These are phyloP conservation scores for Nymphalis c-album DNA, from an alignment of 2,888 invertebrate genomes.

Conservation along the genomic window DNA sequence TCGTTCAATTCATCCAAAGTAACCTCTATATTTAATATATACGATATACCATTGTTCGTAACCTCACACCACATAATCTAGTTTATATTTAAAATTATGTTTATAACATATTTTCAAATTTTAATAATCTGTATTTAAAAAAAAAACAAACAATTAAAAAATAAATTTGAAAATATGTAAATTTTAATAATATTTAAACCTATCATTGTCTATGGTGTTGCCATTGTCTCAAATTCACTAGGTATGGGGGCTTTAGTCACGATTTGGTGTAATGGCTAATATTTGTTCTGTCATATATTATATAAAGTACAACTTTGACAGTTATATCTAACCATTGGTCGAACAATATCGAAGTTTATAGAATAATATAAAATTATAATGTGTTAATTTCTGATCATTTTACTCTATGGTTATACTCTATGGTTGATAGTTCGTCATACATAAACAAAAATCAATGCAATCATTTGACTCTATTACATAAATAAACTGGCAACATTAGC, in stretches of 20 bases:
- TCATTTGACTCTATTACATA: background rate
- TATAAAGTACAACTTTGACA: slow-evolving; percentile 26
- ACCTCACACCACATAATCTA: slow-evolving; percentile 68
- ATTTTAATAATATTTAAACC: slow-evolving; percentile 21
- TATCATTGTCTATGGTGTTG: slow-evolving; percentile 71
- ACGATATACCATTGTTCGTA: slow-evolving; percentile 35
- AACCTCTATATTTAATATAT: slow-evolving; percentile 22
- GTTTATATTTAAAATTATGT: slow-evolving; percentile 15
- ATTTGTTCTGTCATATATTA: slow-evolving; percentile 66
- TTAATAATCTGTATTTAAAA: background rate
- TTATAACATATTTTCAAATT: slow-evolving; percentile 15
- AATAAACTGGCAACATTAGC: slow-evolving; percentile 13
- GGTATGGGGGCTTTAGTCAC: slow-evolving; percentile 75
- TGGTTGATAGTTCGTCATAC: slow-evolving; percentile 7
- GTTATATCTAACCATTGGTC: slow-evolving; percentile 35
- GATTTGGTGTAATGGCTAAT: slow-evolving; percentile 77
- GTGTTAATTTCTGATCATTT: slow-evolving; percentile 56
- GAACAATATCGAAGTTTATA: slow-evolving; percentile 19
- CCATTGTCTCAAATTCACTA: slow-evolving; percentile 68
- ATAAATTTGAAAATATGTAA: slow-evolving; percentile 23
- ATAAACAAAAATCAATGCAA: background rate
- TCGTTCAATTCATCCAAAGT: slow-evolving; percentile 17
- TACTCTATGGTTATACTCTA: slow-evolving; percentile 14
- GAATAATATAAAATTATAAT: slow-evolving; percentile 42
- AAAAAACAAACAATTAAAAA: background rate